Evolutionary conservation across 1,140 invertebrate genomes (phyloP), one percentile per base, ranked within the genome.

Genomic region (Tetragnatha versicolor): DNA sequence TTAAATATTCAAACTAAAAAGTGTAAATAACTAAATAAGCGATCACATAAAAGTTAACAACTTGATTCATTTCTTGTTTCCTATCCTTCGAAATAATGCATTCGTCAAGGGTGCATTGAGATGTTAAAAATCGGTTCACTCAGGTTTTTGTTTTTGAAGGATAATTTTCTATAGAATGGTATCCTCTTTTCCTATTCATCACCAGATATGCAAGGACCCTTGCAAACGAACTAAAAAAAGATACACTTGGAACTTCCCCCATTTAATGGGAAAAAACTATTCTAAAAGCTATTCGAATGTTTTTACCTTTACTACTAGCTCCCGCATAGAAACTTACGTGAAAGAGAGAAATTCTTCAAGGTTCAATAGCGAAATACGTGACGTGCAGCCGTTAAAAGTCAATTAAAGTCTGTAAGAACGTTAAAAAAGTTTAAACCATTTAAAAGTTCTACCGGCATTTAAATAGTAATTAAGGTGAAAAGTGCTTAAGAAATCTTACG

Each of bases 331-430:
- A n/a, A 17, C 42, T 47, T 47, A 20, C 12, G 12, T 47, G 12
- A 12, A 20, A 2, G 20, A 47, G 42, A 1, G 1, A 17, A 20
- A 47, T 17, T 47, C 42, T 47, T 20, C 20, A 20, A 17, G 42
- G 12, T 47, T 47, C 12, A 47, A 47, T 47, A 2, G 42, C 2
- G 51, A 7, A 33, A 35, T 70, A 55, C 68, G 68, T 70, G 68
- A 70, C 39, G 37, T 70, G 7, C 17, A 70, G n/a, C 33, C 47
- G 33, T 70, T 70, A 70, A 70, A 70, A 53, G 68, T 47, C 68
- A 70, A 55, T 70, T 55, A 70, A 53, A 60, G 27, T 27, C 3
- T 20, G 68, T 10, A 27, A 6, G 27, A 55, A 29, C 20, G 37
- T 70, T 70, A 10, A 61, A 55, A 49, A 68, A 70, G 49, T 49